Evolutionary conservation across 2,888 invertebrate genomes (phyloP).

Genomic region (Diachrysia chrysitis): DNA sequence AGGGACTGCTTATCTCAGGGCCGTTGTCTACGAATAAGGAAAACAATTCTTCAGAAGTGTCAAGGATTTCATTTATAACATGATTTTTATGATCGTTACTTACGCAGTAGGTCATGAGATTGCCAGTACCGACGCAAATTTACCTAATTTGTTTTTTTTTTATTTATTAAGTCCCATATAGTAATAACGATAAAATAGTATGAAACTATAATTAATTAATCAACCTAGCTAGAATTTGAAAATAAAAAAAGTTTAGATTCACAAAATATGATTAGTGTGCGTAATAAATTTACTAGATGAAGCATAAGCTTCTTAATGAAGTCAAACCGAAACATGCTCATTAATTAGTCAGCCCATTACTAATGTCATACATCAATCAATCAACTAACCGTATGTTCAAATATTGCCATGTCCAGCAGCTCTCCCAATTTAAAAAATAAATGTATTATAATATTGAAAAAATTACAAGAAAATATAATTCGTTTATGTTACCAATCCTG

Average conservation of each 20-base stretch:
- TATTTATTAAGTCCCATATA: too few relatives aligned
- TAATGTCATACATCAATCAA: background rate
- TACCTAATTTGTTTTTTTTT: background rate
- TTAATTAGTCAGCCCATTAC: background rate
- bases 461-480: too few relatives aligned
- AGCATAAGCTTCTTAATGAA: background rate
- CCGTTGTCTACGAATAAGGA: constrained; percentile 77
- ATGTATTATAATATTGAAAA: too few relatives aligned
- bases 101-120: constrained; percentile 53
- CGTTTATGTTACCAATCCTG: too few relatives aligned
- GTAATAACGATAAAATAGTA: too few relatives aligned
- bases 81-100: constrained; percentile 69
- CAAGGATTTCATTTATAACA: constrained; percentile 75
- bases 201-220: background rate
- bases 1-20: constrained; percentile 72
- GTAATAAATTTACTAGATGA: background rate
- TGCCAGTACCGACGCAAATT: background rate
- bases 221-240: background rate
- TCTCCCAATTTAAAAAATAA: too few relatives aligned
- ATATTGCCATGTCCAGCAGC: too few relatives aligned
- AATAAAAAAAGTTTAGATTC: background rate
- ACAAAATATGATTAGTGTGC: background rate
- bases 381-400: background rate
- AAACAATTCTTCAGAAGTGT: constrained; percentile 74
- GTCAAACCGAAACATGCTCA: background rate